phyloP scores from a whole-genome alignment of 2,888 invertebrate species.

The Drosophila borborema region DNA sequence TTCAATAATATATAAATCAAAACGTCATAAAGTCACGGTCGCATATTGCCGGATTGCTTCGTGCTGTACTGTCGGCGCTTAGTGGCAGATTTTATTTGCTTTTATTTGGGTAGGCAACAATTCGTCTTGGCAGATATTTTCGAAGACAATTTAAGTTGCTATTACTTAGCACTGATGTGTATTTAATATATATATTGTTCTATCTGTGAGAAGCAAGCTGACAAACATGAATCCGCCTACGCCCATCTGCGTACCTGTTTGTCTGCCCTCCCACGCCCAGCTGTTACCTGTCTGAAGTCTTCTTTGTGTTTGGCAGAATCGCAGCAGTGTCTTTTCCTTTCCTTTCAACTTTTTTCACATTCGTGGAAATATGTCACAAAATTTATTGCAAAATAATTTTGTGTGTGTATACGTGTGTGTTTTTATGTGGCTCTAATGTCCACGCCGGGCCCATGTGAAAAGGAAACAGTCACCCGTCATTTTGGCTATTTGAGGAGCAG shows the following conservation, averaged over 20 bases:
- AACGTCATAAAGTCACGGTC: constrained; percentile 82
- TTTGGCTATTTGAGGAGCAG: constrained; percentile 51
- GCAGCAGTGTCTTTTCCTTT: constrained; percentile 31
- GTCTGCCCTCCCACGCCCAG: constrained; percentile 38
- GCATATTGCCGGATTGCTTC: constrained; percentile 37
- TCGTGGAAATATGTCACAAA: constrained; percentile 79
- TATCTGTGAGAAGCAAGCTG: constrained; percentile 19
- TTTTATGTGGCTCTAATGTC: constrained; percentile 44
- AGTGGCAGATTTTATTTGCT: constrained; percentile 45
- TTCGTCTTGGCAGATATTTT: constrained; percentile 48
- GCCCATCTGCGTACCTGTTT: constrained; percentile 50
- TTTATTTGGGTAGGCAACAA: constrained; percentile 49
- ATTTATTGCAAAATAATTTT: constrained; percentile 82
- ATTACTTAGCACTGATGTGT: constrained; percentile 67
- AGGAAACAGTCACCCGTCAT: constrained; percentile 47
- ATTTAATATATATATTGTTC: constrained; percentile 63
- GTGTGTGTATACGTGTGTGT: constrained; percentile 20
- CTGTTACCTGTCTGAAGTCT: constrained; percentile 72
- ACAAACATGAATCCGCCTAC: constrained; percentile 31
- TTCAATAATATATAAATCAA: constrained; percentile 84
- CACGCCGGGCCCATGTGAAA: constrained; percentile 27
- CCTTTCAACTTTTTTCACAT: constrained; percentile 49
- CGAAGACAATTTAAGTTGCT: constrained; percentile 70
- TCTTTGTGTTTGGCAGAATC: constrained; percentile 36
- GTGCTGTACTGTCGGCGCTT: constrained; percentile 5